phyloP scores from a whole-genome alignment of 2,113 vertebrate species.

The Amphiprion percula region DNA sequence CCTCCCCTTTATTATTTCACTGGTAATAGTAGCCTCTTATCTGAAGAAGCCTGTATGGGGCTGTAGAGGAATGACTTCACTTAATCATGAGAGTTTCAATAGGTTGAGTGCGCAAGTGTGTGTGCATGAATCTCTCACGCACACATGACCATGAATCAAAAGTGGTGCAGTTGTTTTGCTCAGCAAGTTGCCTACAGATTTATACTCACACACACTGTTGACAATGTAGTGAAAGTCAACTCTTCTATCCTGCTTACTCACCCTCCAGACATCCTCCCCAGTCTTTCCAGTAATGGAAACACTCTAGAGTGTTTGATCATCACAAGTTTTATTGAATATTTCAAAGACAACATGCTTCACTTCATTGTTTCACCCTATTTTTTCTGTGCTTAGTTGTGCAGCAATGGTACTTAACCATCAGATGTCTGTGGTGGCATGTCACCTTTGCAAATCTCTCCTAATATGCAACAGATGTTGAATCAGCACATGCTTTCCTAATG shows the following conservation, averaged over 20 bases:
- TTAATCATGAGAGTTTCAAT: slow-evolving; percentile 61
- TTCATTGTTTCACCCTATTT: background rate
- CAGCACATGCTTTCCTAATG: slow-evolving; percentile 26
- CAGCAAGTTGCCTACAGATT: slow-evolving; percentile 5
- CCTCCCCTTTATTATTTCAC: slow-evolving; percentile 67
- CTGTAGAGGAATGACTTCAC: slow-evolving; percentile 75
- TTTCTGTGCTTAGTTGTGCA: background rate
- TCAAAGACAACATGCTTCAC: background rate
- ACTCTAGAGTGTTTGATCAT: background rate
- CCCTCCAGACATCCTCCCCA: background rate
- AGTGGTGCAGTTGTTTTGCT: slow-evolving; percentile 14
- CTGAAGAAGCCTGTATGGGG: slow-evolving; percentile 62
- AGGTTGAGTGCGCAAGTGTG: slow-evolving; percentile 26
- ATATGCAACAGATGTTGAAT: slow-evolving; percentile 48
- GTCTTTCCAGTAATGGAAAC: background rate
- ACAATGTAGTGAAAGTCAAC: background rate
- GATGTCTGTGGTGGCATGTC: background rate
- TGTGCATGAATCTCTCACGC: slow-evolving; percentile 9
- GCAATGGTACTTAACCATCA: background rate
- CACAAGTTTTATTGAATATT: background rate
- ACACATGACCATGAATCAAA: slow-evolving; percentile 19
- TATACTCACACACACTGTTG: background rate
- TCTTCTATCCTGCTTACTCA: background rate
- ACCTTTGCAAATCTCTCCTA: slow-evolving; percentile 24
- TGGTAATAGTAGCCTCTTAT: slow-evolving; percentile 76